Conservation (phyloP, 2,888 invertebrate species). For the Nudaria mundana region DNA sequence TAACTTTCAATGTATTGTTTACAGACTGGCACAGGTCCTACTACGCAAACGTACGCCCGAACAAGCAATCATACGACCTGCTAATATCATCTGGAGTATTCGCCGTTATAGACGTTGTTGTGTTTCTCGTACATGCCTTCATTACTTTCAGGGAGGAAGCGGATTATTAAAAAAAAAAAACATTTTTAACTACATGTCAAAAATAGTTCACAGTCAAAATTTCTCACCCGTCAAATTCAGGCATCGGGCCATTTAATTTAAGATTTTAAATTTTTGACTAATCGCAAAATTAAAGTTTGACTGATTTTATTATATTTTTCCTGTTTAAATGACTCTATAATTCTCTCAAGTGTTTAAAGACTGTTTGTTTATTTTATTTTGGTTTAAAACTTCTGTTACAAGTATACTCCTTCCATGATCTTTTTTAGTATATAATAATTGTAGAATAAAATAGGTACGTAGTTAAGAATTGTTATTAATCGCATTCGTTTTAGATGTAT, state of each 20-base stretch:
- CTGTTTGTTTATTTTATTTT: too few species aligned
- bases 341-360: too few species aligned
- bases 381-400: too few species aligned
- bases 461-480: slow-evolving; percentile 15
- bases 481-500: slow-evolving; percentile 12
- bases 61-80: slow-evolving; percentile 85
- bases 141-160: slow-evolving; percentile 81
- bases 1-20: too few species aligned
- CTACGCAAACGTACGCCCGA: slow-evolving; percentile 80
- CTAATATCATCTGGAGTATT: slow-evolving; percentile 84
- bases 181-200: too few species aligned
- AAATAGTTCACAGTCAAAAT: too few species aligned
- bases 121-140: slow-evolving; percentile 83
- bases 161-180: slow-evolving; percentile 58
- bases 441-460: slow-evolving; percentile 6
- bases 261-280: too few species aligned
- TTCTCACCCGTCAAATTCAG: too few species aligned
- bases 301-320: too few species aligned
- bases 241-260: too few species aligned
- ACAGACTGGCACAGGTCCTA: slow-evolving; percentile 76
- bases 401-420: slow-evolving; percentile 17
- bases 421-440: slow-evolving; percentile 25
- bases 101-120: slow-evolving; percentile 80
- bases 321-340: too few species aligned
- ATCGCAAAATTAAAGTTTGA: too few species aligned